Evolutionary conservation across 2,797 vertebrate species (phyloP).

Genomic region (Oreochromis mossambicus): DNA sequence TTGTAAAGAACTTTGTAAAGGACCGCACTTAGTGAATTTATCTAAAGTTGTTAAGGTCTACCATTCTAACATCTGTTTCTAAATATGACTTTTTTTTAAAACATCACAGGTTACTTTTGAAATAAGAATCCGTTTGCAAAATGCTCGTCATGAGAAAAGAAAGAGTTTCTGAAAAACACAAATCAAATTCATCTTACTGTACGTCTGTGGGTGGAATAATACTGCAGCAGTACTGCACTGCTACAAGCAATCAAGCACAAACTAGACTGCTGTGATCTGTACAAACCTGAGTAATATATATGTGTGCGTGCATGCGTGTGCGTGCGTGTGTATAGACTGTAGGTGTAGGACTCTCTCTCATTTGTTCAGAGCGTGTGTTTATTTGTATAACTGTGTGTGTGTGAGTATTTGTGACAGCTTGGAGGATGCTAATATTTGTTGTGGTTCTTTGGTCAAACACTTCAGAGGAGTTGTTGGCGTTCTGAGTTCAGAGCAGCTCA

Average conservation of each 20-base stretch:
- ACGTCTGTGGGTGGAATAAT: not conserved
- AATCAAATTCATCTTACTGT: not conserved
- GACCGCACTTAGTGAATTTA: not conserved
- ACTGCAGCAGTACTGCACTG: not conserved
- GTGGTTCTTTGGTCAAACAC: slow-evolving; percentile 69
- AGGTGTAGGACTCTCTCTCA: not conserved
- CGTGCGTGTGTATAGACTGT: not conserved
- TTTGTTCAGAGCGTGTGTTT: not conserved
- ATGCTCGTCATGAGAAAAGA: not conserved
- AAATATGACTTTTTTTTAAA: not conserved
- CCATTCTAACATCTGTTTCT: not conserved
- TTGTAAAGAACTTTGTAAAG: not conserved
- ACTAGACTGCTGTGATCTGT: not conserved
- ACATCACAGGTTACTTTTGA: not conserved
- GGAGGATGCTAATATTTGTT: slow-evolving; percentile 63
- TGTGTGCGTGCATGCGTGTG: not conserved
- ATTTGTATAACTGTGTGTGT: slow-evolving; percentile 1
- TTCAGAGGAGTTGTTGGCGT: slow-evolving; percentile 58
- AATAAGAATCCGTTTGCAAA: not conserved
- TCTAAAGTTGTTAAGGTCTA: not conserved
- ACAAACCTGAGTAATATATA: not conserved
- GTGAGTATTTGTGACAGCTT: slow-evolving; percentile 21
- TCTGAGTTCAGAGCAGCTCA: slow-evolving; percentile 63
- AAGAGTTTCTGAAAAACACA: not conserved
- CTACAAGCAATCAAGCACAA: slow-evolving; percentile 3